Base-by-base conservation (phyloP, 1,140 invertebrate species). In the Plectrocnemia conspersa region DNA sequence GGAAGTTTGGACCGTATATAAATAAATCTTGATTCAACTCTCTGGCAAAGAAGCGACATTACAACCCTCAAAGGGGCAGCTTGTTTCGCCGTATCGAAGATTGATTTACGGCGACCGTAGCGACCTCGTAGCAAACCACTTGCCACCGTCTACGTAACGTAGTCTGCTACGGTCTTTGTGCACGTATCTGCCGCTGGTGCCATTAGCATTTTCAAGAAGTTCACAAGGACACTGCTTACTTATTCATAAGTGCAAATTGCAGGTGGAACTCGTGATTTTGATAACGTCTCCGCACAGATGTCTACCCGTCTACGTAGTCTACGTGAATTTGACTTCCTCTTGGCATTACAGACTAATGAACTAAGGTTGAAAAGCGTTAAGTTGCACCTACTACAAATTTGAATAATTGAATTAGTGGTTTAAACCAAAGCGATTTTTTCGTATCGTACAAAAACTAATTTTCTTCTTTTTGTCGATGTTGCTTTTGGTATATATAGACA, bases 211-310 rank as follows among this genome's bases (percentile, higher is more conserved):
- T 38, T 4, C 5, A 38, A 15, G 35, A 38, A 38, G 35, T 38
- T 38, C 35, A 15, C 35, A 5, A 5, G 35, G 18, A 16, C 11
- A 38, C 35, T 38, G 35, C 35, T 38, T 38, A 38, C 35, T 38
- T 38, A 38, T 38, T 38, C 35, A 38, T 38, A 38, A 38, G 35
- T 38, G 35, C 35, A 38, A 38, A 38, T 38, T 38, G 35, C 35
- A 38, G 35, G 35, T 38, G 35, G 35, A 38, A 38, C 6, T 38
- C 13, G 13, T 7, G 35, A 38, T 38, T 38, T 38, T 38, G 35
- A 38, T 38, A 38, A 15, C 5, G 35, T 5, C 35, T n/a, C 15
- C 6, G 35, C 11, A 15, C 5, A 38, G 35, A 38, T 16, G 13
- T 16, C 15, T 16, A 16, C 35, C 35, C n/a, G n/a, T n/a, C n/a